Percentiles rank a stretch among this genome's conserved stretches.
phyloP scores from a whole-genome alignment of 53 echinoderm and acorn worm species.

The Paelopatides confundens region DNA sequence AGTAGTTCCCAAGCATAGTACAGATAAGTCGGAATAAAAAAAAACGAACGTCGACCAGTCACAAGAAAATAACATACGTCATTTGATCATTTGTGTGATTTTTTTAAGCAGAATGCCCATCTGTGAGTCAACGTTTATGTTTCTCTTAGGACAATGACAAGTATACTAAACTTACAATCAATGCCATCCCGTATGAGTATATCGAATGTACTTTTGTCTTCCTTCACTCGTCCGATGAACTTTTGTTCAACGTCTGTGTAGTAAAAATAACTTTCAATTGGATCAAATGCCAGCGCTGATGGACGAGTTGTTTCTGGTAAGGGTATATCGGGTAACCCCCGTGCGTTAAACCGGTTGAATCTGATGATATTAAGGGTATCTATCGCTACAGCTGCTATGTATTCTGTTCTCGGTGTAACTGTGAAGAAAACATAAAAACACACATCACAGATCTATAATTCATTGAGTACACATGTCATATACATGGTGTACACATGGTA shows the following conservation, averaged over 20 bases:
- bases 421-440: not conserved
- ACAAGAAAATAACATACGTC: too few relatives aligned
- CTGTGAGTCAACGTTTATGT: too few relatives aligned
- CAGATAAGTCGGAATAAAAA: too few relatives aligned
- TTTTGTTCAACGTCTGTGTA: not conserved
- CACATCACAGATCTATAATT: too few relatives aligned
- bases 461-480: too few relatives aligned
- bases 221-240: not conserved
- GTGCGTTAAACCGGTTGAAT: not conserved
- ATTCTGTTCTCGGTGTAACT: constrained; percentile 2
- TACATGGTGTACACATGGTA: too few relatives aligned
- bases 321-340: not conserved
- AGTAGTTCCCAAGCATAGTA: too few relatives aligned
- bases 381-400: not conserved
- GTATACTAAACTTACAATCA: not conserved
- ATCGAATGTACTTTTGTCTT: not conserved
- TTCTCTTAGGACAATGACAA: too few relatives aligned
- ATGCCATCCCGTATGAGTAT: not conserved
- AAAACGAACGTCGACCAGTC: too few relatives aligned
- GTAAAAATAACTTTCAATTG: not conserved
- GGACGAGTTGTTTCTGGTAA: not conserved
- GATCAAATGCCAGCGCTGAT: not conserved
- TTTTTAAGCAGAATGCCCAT: too few relatives aligned
- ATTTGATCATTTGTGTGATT: too few relatives aligned
- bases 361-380: not conserved